Conservation (phyloP, 53 echinoderm and acorn worm species). For the Echinometra lucunter region DNA sequence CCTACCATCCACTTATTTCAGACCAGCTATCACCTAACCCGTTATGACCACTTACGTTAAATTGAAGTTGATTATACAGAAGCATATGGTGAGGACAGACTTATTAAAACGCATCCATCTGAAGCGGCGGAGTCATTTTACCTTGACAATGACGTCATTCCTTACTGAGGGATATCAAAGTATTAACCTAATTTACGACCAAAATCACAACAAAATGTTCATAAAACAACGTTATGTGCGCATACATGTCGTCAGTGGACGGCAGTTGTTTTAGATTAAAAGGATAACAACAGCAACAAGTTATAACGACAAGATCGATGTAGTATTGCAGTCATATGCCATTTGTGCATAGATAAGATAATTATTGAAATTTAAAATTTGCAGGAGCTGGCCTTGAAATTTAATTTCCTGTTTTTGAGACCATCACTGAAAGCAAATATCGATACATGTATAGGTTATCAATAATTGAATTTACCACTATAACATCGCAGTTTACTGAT, state of each 20-base stretch:
- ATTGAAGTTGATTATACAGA: neutral
- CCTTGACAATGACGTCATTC: neutral
- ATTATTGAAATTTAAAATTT: neutral
- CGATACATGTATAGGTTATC: no score
- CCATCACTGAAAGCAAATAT: no score
- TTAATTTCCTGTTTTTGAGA: neutral
- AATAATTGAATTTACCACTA: no score
- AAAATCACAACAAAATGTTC: neutral
- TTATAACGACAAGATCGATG: no score
- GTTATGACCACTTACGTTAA: no score
- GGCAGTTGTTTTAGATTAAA: no score
- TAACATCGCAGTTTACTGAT: no score
- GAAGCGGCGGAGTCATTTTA: neutral
- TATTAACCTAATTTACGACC: neutral
- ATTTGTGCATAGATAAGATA: neutral
- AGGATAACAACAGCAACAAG: no score
- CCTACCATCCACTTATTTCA: no score
- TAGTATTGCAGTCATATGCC: neutral
- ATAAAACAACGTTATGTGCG: neutral
- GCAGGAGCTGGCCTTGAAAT: neutral
- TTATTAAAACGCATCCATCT: neutral
- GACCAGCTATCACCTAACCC: no score
- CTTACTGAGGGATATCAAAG: neutral
- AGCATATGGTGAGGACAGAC: neutral
- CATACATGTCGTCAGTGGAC: neutral